These are phyloP conservation scores for Stichodactyla helianthus DNA, from an alignment of 64 coral and sea anemone species.

Conservation along the genomic window DNA sequence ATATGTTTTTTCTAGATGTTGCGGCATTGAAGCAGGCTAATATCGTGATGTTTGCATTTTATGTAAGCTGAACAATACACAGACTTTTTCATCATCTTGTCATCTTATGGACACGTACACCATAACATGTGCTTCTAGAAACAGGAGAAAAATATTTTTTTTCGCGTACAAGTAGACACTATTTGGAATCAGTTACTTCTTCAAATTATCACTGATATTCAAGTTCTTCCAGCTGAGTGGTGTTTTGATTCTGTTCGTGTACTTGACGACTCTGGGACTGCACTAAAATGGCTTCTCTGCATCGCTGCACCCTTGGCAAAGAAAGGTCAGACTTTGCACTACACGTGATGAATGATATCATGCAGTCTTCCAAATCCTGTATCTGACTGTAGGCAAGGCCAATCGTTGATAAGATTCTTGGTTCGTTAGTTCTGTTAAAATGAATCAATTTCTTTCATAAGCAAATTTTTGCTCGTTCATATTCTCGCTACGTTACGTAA, in stretches of 20 bases:
- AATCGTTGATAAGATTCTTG: not conserved
- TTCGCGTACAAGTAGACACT: not conserved
- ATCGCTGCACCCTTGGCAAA: not conserved
- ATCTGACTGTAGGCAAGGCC: not conserved
- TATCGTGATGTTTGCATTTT: not conserved
- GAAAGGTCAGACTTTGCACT: not conserved
- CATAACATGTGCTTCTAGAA: not conserved
- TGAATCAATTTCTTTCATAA: not conserved
- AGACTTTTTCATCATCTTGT: not conserved
- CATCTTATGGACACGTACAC: not conserved
- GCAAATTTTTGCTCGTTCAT: not conserved
- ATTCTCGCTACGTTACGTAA: not conserved
- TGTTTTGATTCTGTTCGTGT: not conserved
- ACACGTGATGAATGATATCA: not conserved
- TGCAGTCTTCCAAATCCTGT: not conserved
- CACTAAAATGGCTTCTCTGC: conserved; percentile 7
- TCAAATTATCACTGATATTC: not conserved
- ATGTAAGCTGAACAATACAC: not conserved
- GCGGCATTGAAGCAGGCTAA: not conserved
- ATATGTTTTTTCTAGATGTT: not conserved
- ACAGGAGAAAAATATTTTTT: not conserved
- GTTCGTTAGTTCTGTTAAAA: not conserved
- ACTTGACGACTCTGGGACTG: not conserved
- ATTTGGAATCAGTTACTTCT: not conserved
- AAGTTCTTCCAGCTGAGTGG: not conserved